Percentiles rank a stretch among this genome's conserved stretches.
These are phyloP conservation scores for Pygoscelis adeliae DNA, from an alignment of 2,113 vertebrate genomes.

Conservation along the genomic window DNA sequence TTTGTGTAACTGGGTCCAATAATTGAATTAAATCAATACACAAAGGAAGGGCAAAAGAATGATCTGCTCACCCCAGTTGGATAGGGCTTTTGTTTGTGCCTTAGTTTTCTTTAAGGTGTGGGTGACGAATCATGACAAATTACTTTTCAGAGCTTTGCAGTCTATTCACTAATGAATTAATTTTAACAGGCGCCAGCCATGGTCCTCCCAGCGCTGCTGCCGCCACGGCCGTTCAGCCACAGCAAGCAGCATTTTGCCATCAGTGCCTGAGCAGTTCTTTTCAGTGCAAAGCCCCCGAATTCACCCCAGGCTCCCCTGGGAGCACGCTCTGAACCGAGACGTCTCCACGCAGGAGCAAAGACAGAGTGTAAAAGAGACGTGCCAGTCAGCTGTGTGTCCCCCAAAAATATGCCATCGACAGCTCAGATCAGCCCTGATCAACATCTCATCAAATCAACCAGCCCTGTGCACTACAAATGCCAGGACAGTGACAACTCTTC, in stretches of 20 bases:
- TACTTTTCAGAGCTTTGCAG: background rate
- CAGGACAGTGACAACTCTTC: background rate
- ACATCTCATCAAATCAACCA: background rate
- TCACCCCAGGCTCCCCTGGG: background rate
- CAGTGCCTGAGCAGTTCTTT: background rate
- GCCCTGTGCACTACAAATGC: fast-evolving
- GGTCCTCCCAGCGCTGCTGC: background rate
- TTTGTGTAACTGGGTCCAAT: background rate
- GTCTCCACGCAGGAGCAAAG: background rate
- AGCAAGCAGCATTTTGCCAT: background rate
- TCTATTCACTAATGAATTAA: background rate
- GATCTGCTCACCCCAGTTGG: background rate
- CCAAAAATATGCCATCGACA: fast-evolving
- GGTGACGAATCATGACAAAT: background rate
- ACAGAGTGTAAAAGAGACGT: background rate
- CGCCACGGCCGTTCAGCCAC: background rate
- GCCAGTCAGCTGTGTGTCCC: background rate
- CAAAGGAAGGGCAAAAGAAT: background rate
- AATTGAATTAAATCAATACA: background rate
- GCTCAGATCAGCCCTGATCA: background rate
- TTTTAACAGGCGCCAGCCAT: background rate
- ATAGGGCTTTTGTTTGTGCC: background rate
- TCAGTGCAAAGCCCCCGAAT: background rate
- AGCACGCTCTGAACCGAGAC: background rate
- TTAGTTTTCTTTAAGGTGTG: background rate